Conservation (phyloP, 92 coral and sea anemone genomes). For the Epizoanthus illoricatus region DNA sequence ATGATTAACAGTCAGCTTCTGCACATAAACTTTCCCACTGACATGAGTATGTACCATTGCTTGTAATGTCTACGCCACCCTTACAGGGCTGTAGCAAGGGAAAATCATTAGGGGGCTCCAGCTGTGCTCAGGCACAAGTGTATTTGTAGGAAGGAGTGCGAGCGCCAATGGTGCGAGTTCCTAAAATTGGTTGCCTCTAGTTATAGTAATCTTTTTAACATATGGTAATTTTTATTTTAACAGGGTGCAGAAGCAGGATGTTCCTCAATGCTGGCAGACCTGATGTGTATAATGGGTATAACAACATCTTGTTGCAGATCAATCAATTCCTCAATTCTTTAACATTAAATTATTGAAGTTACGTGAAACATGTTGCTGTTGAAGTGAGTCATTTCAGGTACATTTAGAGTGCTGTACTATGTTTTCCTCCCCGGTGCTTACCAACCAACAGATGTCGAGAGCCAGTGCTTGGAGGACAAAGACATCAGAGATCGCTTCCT, state of each 20-base stretch:
- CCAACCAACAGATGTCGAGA: slow-evolving; percentile 96
- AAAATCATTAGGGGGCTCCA: too few species aligned
- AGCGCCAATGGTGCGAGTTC: too few species aligned
- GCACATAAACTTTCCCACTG: too few species aligned
- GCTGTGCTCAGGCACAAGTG: too few species aligned
- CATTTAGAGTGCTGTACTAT: slow-evolving; percentile 67
- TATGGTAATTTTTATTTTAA: background rate
- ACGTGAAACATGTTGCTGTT: slow-evolving; percentile 47
- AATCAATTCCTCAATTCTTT: slow-evolving; percentile 54
- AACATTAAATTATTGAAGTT: slow-evolving; percentile 47
- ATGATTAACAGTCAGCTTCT: too few species aligned
- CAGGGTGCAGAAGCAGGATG: slow-evolving; percentile 74
- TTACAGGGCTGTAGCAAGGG: too few species aligned
- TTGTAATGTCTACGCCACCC: too few species aligned
- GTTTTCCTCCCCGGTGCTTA: slow-evolving; percentile 72
- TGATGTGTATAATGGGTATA: slow-evolving; percentile 97
- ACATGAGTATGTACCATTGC: too few species aligned
- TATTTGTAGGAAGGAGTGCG: too few species aligned
- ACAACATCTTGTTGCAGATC: slow-evolving; percentile 79
- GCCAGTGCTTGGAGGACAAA: slow-evolving; percentile 90
- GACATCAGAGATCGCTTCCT: slow-evolving; percentile 81
- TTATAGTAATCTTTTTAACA: too few species aligned
- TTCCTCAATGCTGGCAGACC: slow-evolving; percentile 87
- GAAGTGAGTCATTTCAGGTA: slow-evolving; percentile 46
- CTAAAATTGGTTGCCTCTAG: too few species aligned